phyloP scores from a whole-genome alignment of 2,888 invertebrate species.

The Hydraecia micacea region DNA sequence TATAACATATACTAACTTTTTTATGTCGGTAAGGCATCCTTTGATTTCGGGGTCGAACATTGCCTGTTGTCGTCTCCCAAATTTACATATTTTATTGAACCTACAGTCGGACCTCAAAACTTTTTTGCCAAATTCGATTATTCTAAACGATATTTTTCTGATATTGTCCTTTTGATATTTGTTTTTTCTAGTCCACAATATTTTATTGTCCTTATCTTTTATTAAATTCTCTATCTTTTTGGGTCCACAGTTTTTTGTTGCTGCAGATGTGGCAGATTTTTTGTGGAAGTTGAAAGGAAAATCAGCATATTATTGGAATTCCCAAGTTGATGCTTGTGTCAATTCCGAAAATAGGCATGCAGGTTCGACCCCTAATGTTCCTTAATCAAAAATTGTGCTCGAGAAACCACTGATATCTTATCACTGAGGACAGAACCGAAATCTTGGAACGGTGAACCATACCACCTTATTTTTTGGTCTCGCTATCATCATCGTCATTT shows the following conservation, averaged over 20 bases:
- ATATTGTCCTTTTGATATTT: slow-evolving; percentile 78
- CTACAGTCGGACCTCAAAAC: slow-evolving; percentile 64
- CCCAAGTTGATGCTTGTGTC: neutral
- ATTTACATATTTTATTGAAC: slow-evolving; percentile 78
- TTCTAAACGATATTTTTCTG: slow-evolving; percentile 75
- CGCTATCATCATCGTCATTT: neutral
- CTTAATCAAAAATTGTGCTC: neutral
- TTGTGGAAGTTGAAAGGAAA: slow-evolving; percentile 32
- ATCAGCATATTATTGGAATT: slow-evolving; percentile 21
- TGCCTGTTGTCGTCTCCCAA: slow-evolving; percentile 73
- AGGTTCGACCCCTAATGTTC: neutral
- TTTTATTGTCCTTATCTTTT: slow-evolving; percentile 76
- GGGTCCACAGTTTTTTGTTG: slow-evolving; percentile 50
- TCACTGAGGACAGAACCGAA: neutral
- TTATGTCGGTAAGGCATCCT: slow-evolving; percentile 63
- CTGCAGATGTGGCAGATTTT: slow-evolving; percentile 66
- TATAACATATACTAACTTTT: slow-evolving; percentile 62
- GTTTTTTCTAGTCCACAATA: slow-evolving; percentile 75
- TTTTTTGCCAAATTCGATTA: slow-evolving; percentile 79
- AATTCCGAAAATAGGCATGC: neutral
- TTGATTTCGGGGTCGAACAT: slow-evolving; percentile 68
- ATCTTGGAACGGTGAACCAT: neutral
- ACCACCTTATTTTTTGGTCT: neutral
- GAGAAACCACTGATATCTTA: neutral
- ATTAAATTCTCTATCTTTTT: slow-evolving; percentile 72